Evolutionary conservation across 1,140 invertebrate species (phyloP), one percentile per base, ranked within the genome.

Genomic region (Anastrepha obliqua): DNA sequence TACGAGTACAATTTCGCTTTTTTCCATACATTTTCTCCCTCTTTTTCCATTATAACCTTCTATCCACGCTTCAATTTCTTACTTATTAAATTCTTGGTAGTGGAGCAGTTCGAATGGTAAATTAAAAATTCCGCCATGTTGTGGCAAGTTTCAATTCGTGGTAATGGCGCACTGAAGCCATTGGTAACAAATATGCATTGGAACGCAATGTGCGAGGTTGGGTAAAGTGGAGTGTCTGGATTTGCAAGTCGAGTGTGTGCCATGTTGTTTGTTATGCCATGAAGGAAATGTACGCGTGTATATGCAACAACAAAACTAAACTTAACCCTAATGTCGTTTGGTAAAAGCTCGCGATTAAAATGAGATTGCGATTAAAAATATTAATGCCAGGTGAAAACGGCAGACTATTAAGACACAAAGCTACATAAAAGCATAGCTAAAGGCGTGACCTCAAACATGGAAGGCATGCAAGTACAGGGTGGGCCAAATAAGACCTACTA

Each of bases 141-240:
- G 7, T 29, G 29, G 64, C 64, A 29, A 67, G 64, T 29, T 29
- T 39, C 20, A 67, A 9, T 67, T 67, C 11, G 29, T 9, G 64
- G 64, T 67, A 67, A 67, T 67, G 64, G 64, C n/a, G 64, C 64
- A 39, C 29, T 67, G 64, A 62, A 62, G 60, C 60, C 29, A 67
- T 29, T 29, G 64, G 64, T 39, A 67, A 67, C 64, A 67, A 67
- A 29, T 67, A 1, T 15, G 11, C 17, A 5, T 29, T 29, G 64
- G 64, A 67, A 5, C 8, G 64, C 5, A 29, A 39, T 67, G n/a
- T 67, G 20, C 64, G n/a, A 39, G 64, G 7, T n/a, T 39, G 29
- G 20, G 20, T 7, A 20, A 39, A 39, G n/a, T 67, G 64, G 5
- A 9, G n/a, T 39, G 64, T n/a, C 7, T 39, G 5, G 64, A 29